Conservation (phyloP, 2,797 vertebrate genomes). For the Agapornis canus region DNA sequence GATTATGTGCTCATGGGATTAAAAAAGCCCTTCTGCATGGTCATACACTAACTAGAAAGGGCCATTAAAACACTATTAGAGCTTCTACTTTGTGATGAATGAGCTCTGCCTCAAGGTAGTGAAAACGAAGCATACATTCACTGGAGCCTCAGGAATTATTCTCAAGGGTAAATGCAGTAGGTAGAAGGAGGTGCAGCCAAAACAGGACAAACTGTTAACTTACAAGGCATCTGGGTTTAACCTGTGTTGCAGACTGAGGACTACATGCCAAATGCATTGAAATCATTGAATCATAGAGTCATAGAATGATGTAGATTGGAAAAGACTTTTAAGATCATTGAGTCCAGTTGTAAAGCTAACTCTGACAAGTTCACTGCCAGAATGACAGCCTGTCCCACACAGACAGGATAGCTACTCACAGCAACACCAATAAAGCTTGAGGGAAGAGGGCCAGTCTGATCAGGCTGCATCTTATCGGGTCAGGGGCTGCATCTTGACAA, state of each 20-base stretch:
- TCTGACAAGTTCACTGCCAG: background rate
- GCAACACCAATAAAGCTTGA: background rate
- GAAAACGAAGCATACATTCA: background rate
- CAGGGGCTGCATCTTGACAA: background rate
- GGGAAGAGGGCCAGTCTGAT: background rate
- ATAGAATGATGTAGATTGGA: background rate
- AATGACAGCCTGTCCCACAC: background rate
- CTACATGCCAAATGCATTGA: background rate
- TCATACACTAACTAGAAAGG: background rate
- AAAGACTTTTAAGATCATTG: background rate
- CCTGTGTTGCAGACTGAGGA: background rate
- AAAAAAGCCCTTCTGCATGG: background rate
- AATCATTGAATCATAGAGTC: background rate
- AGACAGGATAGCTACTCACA: background rate
- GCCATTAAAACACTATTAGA: slow-evolving; percentile 19
- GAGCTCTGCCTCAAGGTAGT: background rate
- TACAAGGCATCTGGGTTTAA: background rate
- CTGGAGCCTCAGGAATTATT: background rate
- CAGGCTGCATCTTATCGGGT: background rate
- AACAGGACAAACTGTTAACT: background rate
- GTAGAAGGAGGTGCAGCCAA: background rate
- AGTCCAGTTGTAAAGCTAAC: background rate
- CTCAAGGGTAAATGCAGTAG: background rate
- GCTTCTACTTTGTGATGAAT: background rate
- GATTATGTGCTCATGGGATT: background rate